Percentiles rank a stretch among this genome's conserved stretches.
These are phyloP conservation scores for Phalanger gymnotis DNA, from an alignment of 2,797 vertebrate genomes.

Conservation along the genomic window DNA sequence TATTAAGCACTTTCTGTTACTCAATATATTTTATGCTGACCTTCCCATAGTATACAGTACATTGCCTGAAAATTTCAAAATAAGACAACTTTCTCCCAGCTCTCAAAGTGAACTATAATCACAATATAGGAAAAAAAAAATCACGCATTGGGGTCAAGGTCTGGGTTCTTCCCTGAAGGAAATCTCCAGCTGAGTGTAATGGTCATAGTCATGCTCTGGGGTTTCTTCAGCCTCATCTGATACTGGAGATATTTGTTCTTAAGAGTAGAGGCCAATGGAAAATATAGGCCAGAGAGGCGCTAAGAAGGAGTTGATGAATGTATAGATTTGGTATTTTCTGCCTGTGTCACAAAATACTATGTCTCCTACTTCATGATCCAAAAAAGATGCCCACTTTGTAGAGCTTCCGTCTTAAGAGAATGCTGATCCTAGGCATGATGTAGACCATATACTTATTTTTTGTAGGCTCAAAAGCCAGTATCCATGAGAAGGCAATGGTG, in stretches of 20 bases:
- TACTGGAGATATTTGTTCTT: not conserved
- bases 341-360: not conserved
- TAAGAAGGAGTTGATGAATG: not conserved
- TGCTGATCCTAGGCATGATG: not conserved
- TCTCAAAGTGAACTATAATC: not conserved
- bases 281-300: not conserved
- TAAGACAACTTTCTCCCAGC: not conserved
- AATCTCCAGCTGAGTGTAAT: not conserved
- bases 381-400: not conserved
- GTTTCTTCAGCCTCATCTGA: not conserved
- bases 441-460: not conserved
- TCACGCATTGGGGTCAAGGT: not conserved
- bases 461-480: not conserved
- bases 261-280: not conserved
- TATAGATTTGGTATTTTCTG: not conserved
- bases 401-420: not conserved
- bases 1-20: not conserved
- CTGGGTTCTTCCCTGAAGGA: not conserved
- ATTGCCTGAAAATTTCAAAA: not conserved
- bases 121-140: not conserved
- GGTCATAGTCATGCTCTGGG: not conserved
- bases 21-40: not conserved
- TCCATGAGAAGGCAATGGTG: not conserved
- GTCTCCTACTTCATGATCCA: not conserved
- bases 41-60: not conserved